phyloP scores from a whole-genome alignment of 2,113 vertebrate genomes.

The Rhinolophus sinicus region DNA sequence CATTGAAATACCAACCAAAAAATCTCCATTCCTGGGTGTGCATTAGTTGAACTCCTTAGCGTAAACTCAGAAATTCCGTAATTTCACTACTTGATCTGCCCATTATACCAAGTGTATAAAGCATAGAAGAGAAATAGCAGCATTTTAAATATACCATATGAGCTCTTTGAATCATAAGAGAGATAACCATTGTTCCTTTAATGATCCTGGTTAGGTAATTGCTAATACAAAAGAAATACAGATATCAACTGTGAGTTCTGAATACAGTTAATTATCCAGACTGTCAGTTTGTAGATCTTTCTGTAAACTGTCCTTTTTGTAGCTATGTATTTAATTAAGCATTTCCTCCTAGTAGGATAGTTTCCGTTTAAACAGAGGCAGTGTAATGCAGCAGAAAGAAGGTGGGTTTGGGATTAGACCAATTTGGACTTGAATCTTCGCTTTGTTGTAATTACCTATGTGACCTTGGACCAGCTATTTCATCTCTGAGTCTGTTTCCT shows the following conservation, averaged over 20 bases:
- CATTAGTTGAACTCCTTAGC: slow-evolving; percentile 71
- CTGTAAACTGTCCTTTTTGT: slow-evolving; percentile 8
- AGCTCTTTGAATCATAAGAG: slow-evolving; percentile 62
- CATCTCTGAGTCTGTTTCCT: slow-evolving; percentile 34
- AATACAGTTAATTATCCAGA: slow-evolving; percentile 41
- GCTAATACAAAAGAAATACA: slow-evolving; percentile 48
- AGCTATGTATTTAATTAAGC: slow-evolving; percentile 51
- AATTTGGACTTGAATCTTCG: background rate
- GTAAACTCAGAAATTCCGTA: slow-evolving; percentile 69
- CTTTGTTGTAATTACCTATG: background rate
- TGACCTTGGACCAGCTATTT: slow-evolving; percentile 23
- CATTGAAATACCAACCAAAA: background rate
- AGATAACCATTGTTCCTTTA: slow-evolving; percentile 60
- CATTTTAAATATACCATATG: slow-evolving; percentile 68
- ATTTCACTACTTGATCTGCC: slow-evolving; percentile 64
- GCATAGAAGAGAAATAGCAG: slow-evolving; percentile 66
- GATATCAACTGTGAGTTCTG: slow-evolving; percentile 31
- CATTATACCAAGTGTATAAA: slow-evolving; percentile 53
- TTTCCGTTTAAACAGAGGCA: slow-evolving; percentile 37
- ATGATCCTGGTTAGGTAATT: slow-evolving; percentile 29
- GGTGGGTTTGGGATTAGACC: slow-evolving; percentile 30
- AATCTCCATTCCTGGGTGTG: background rate
- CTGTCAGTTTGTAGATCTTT: slow-evolving; percentile 49
- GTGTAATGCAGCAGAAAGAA: background rate
- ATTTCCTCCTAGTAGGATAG: background rate